Percentiles rank a stretch among this genome's conserved stretches.
phyloP scores from a whole-genome alignment of 2,888 invertebrate species.

The Terebella lapidaria region DNA sequence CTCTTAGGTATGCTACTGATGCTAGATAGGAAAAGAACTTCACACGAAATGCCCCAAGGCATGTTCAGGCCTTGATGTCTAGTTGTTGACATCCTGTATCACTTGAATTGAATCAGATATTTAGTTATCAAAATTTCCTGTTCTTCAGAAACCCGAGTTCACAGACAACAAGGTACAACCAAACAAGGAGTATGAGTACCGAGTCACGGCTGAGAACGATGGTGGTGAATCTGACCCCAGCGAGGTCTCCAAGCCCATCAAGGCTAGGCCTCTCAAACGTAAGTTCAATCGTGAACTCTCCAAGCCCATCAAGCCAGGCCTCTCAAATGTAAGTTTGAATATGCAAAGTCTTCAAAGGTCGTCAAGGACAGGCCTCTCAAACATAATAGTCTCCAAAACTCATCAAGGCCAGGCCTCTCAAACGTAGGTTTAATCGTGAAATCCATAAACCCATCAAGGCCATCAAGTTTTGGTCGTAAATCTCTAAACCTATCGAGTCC shows the following conservation, averaged over 20 bases:
- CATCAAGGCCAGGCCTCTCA: conserved; percentile 50
- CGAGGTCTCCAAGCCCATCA: conserved; percentile 40
- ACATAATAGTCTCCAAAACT: too few species aligned
- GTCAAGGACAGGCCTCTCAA: too few species aligned
- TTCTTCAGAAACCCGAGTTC: conserved; percentile 33
- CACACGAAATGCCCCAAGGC: too few species aligned
- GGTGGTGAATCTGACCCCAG: conserved; percentile 53
- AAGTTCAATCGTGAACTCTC: conserved; percentile 31
- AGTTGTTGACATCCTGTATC: too few species aligned
- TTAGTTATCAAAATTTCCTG: too few species aligned
- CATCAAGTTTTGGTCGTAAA: too few species aligned
- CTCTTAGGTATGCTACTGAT: too few species aligned
- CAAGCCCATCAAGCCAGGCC: too few species aligned
- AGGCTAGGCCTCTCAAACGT: conserved; percentile 53
- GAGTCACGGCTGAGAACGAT: conserved; percentile 53
- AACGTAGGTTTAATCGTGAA: conserved; percentile 40
- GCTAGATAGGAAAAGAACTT: too few species aligned
- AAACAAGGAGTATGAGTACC: conserved; percentile 55
- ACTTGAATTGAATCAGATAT: too few species aligned
- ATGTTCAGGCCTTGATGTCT: too few species aligned
- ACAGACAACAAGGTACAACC: conserved; percentile 73
- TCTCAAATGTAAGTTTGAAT: not conserved
- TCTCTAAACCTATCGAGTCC: not conserved
- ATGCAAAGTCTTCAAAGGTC: too few species aligned
- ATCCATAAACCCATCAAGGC: conserved; percentile 44